Evolutionary conservation across 2,888 invertebrate genomes (phyloP), one percentile per base, ranked within the genome.

Genomic region (Phragmatobia fuliginosa): DNA sequence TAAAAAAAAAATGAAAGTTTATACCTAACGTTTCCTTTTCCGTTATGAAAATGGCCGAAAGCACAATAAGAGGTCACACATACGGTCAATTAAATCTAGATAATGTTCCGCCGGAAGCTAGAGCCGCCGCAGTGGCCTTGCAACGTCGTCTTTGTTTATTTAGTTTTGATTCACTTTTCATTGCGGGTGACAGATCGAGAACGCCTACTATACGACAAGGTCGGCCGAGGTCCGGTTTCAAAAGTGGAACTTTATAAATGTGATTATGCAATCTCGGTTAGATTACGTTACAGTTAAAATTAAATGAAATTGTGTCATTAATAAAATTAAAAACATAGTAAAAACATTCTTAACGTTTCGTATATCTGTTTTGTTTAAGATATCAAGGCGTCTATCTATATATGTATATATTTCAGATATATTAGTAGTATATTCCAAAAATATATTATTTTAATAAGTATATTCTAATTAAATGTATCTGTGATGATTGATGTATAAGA

Each of bases 161-260:
- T 82, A 75, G 75, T 79, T 49, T 79, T 75, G 68, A 78, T 79
- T 77, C 72, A 75, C 78, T 82, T 82, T 81, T 81, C 78, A 86
- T 87, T 85, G 84, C 84, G 87, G 85, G 88, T 90, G 88, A 88
- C 88, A 90, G 83, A 83, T 84, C 74, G 78, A 81, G 78, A 78
- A 79, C 86, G 85, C 87, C 88, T 84, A 86, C 86, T 78, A 71
- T 73, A 77, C 71, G 72, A 82, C 91, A 93, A 93, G 94, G 93
- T 91, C 90, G 83, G 31, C 72, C 52, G 67, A 59, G 72, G 76
- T 91, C 92, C 89, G 89, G 92, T 91, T 90, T 77, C 68, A 82
- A 86, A 90, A 86, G 80, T 89, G 75, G 88, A 88, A 81, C 87
- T 87, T 84, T 87, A 82, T 83, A 72, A 75, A 72, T 73, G 75